Conservation (phyloP, 2,888 invertebrate genomes). For the Kryphioiulus occultus region DNA sequence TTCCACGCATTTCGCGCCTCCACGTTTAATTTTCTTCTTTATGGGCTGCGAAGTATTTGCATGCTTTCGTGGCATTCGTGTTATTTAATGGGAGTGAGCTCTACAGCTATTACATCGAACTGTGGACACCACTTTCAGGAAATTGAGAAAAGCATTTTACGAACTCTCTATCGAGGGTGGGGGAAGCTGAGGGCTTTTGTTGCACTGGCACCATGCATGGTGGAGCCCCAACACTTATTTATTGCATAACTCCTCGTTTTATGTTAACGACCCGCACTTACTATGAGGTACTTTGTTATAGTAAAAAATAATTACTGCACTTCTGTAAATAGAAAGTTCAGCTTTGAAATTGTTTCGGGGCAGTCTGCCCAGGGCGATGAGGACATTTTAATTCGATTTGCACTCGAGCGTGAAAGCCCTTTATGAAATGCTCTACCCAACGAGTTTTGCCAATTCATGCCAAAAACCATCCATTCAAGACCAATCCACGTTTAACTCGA, state of each 20-base stretch:
- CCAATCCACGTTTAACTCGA: too few species aligned
- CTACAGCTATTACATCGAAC: neutral
- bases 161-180: neutral
- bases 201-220: too few species aligned
- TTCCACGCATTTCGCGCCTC: neutral
- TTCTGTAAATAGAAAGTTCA: neutral
- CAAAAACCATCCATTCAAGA: too few species aligned
- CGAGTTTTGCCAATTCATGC: too few species aligned
- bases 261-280: neutral
- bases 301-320: neutral
- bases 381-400: too few species aligned
- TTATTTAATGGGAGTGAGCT: neutral
- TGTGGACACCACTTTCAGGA: constrained; percentile 17
- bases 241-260: neutral
- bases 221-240: neutral
- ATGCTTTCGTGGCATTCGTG: neutral
- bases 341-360: neutral
- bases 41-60: neutral
- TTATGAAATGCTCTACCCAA: too few species aligned
- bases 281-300: neutral
- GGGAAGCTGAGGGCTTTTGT: neutral
- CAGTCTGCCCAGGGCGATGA: too few species aligned
- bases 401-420: too few species aligned
- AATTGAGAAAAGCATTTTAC: constrained; percentile 10
- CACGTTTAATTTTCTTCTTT: neutral